Conservation (phyloP, 2,797 vertebrate genomes). For the Pteropus rufus region DNA sequence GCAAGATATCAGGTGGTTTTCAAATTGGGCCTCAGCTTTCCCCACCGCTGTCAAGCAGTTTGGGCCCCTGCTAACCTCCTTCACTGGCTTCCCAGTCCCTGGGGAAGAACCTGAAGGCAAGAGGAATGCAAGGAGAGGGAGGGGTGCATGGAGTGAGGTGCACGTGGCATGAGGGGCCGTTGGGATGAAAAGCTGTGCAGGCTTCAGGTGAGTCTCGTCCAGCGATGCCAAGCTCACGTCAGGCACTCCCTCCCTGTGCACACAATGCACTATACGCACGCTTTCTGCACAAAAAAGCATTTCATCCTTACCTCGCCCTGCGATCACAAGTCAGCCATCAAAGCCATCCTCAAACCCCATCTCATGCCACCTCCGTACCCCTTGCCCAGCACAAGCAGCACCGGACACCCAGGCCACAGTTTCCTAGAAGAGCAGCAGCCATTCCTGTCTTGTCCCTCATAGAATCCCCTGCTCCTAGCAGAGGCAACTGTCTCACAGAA, state of each 20-base stretch:
- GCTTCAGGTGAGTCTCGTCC: too few relatives aligned
- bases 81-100: not conserved
- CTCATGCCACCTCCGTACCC: not conserved
- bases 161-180: accelerated
- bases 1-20: not conserved
- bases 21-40: not conserved
- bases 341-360: not conserved
- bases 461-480: not conserved
- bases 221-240: not conserved
- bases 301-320: not conserved
- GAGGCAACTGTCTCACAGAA: not conserved
- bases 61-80: not conserved
- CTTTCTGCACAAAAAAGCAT: not conserved
- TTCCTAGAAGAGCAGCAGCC: not conserved
- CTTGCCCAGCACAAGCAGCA: not conserved
- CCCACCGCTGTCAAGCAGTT: not conserved
- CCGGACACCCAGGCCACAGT: not conserved
- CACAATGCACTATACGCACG: accelerated
- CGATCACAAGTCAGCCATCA: not conserved
- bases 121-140: too few relatives aligned
- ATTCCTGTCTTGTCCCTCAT: not conserved
- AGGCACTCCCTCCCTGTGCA: not conserved
- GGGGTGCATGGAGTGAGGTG: not conserved
- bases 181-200: not conserved
- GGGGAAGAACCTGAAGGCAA: not conserved